These are phyloP conservation scores for Fratercula arctica DNA, from an alignment of 2,797 vertebrate genomes.

Conservation along the genomic window DNA sequence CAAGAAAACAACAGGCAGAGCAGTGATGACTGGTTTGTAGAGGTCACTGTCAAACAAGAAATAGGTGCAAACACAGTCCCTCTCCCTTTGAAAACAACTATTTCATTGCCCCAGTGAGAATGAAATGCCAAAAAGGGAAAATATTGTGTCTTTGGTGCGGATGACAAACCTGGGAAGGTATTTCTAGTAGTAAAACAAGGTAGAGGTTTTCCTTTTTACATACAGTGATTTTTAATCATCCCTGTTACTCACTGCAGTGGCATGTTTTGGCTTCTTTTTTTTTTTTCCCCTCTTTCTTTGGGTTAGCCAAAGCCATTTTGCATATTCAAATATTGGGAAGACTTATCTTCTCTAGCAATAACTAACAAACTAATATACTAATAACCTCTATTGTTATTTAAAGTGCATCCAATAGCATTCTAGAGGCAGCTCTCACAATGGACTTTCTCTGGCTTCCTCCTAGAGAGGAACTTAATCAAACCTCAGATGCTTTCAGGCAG, in stretches of 20 bases:
- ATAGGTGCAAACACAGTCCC: constrained; percentile 24
- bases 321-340: constrained; percentile 45
- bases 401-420: constrained; percentile 19
- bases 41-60: constrained; percentile 64
- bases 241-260: background rate
- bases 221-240: background rate
- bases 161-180: background rate
- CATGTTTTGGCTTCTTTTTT: background rate
- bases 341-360: constrained; percentile 41
- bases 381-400: constrained; percentile 43
- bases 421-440: background rate
- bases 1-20: constrained; percentile 65
- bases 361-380: background rate
- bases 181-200: background rate
- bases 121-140: background rate
- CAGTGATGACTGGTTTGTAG: constrained; percentile 55
- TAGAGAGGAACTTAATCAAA: constrained; percentile 48
- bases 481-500: constrained; percentile 28
- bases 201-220: background rate
- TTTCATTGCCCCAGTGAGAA: background rate
- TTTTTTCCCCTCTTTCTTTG: background rate
- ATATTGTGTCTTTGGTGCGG: background rate
- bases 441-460: background rate
- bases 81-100: background rate
- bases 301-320: constrained; percentile 11